A percentile compares a stretch with the other conserved stretches of the same genome.
Evolutionary conservation across 2,113 vertebrate genomes (phyloP).

Genomic region (Macaca fascicularis): T2T-MFA8v1.1 NC_088385.1:31536501-31537000

Average conservation of each 20-base stretch:
- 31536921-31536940: neutral
- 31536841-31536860: neutral
- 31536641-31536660: slow-evolving; percentile 65
- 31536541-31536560: slow-evolving; percentile 56
- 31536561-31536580: slow-evolving; percentile 9
- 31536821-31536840: neutral
- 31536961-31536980: neutral
- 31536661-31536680: neutral
- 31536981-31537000: neutral
- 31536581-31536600: slow-evolving; percentile 45
- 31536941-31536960: neutral
- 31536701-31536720: neutral
- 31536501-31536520: slow-evolving; percentile 61
- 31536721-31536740: neutral
- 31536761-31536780: neutral
- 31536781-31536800: neutral
- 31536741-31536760: neutral
- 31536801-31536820: slow-evolving; percentile 10
- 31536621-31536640: slow-evolving; percentile 41
- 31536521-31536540: slow-evolving; percentile 73
- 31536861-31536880: neutral
- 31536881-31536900: neutral
- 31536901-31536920: neutral
- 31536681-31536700: slow-evolving; percentile 6
- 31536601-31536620: neutral